Evolutionary conservation across 2,797 vertebrate species (phyloP), one percentile per base, ranked within the genome.

Genomic region (Gambusia yucatana): DNA sequence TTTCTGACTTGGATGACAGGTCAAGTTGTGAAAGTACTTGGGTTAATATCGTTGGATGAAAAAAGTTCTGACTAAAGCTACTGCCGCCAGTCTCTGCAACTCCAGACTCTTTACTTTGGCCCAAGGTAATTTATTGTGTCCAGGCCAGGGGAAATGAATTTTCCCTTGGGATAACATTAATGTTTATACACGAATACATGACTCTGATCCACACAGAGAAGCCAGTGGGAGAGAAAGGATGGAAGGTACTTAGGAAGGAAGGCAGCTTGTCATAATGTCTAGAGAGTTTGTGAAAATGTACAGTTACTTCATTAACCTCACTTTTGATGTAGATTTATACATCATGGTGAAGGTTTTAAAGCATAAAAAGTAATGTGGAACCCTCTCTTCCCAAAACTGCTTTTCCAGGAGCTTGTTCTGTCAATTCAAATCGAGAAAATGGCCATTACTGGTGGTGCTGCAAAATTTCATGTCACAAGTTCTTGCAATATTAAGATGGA

Each of bases 81-180:
- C 36, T 79, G 82, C 84, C 86, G 81, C 84, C 86, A 84, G 85
- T 77, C 65, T 25, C 71, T 74, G 43, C 78, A 63, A 33, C 73
- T 88, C 84, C 81, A 91, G 92, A 91, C 86, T 91, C 93, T 92
- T 93, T 94, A 86, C 86, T 92, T 93, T 94, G 93, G 92, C 91
- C 79, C 84, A 67, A 78, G 86, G 86, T 90, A 83, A 91, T 91
- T 91, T 82, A 84, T 83, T 81, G 86, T 84, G 91, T 91, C 87
- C 91, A 82, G 77, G 74, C 87, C 82, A 76, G 81, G 81, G 84
- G 88, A 90, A 92, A 92, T 87, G 76, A 88, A 81, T 81, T 71
- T 72, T 83, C 85, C 83, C 73, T 65, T 76, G 82, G 84, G 87
- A 89, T 81, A 82, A 82, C 74, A 78, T 87, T 89, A 81, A 88